Evolutionary conservation across 2,888 invertebrate genomes (phyloP), one percentile per base, ranked within the genome.

Genomic region (Zygogramma bicolorata): DNA sequence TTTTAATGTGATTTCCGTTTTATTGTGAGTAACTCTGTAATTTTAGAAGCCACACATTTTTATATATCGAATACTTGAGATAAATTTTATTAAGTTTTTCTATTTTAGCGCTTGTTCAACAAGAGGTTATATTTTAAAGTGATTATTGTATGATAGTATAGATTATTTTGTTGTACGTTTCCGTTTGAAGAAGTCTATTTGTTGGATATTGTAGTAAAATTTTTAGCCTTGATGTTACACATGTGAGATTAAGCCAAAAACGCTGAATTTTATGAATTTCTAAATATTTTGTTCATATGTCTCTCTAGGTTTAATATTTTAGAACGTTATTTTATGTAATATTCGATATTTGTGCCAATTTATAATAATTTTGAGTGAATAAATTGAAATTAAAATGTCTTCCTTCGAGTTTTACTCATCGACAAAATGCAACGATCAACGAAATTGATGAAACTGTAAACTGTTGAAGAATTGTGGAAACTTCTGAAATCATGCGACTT

Each of bases 281-380:
- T 62, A 69, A 71, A 46, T 46, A 71, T 67, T 71, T 63, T 65
- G 71, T 66, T 69, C 27, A 40, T 31, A 31, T 40, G 62, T 67
- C 70, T 71, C 69, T 61, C 66, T 74, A 58, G 73, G 74, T 74
- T 65, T 68, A 58, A 62, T 71, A 70, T 75, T 75, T 72, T 72
- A 74, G 70, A 74, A 46, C 65, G 59, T 71, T 74, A 73, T 75
- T 75, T 75, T 75, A 75, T 77, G 75, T 77, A 74, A 66, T 74
- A 53, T 74, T 74, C 76, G 76, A 78, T 78, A 75, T 79, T 80
- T 80, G 81, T 82, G 81, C 81, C 81, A 82, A 81, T 82, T 81
- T 80, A 79, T 82, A 74, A 75, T 77, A 71, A 80, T 78, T 79
- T 78, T 81, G 81, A 79, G 81, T 82, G 81, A 80, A 81, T 77